These are phyloP conservation scores for Perizoma flavofasciatum DNA, from an alignment of 2,888 invertebrate species.

Conservation along the genomic window DNA sequence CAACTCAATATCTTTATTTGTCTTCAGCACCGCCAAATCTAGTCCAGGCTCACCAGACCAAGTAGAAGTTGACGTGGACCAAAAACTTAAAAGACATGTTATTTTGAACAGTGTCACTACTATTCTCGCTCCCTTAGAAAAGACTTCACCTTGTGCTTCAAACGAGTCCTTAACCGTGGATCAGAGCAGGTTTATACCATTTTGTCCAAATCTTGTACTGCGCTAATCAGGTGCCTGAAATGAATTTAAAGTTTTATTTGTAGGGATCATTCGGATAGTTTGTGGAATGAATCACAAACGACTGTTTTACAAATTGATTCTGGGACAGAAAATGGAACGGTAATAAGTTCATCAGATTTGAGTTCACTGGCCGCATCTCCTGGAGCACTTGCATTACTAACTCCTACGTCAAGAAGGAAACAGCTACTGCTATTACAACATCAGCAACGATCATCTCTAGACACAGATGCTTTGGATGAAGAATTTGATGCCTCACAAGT, in stretches of 20 bases:
- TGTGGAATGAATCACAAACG: constrained; percentile 95
- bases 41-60: constrained; percentile 86
- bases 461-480: constrained; percentile 91
- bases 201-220: neutral
- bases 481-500: constrained; percentile 87
- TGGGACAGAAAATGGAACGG: constrained; percentile 86
- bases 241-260: constrained; percentile 32
- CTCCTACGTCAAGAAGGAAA: constrained; percentile 91
- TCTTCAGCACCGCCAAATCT: constrained; percentile 83
- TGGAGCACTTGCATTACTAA: constrained; percentile 85
- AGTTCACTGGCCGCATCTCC: constrained; percentile 81
- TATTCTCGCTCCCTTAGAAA: constrained; percentile 74
- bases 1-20: constrained; percentile 11
- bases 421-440: constrained; percentile 91
- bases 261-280: constrained; percentile 93
- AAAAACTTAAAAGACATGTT: constrained; percentile 60
- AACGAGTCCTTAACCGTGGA: constrained; percentile 93
- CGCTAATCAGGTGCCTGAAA: constrained; percentile 10
- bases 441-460: constrained; percentile 93
- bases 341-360: constrained; percentile 80
- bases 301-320: constrained; percentile 91
- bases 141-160: constrained; percentile 90
- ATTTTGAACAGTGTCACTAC: constrained; percentile 65
- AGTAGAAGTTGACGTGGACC: constrained; percentile 53
- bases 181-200: constrained; percentile 75